A percentile compares a stretch with the other conserved stretches of the same genome.
Conservation (phyloP, 2,888 invertebrate genomes). For the Cremastinae sp. region DNA sequence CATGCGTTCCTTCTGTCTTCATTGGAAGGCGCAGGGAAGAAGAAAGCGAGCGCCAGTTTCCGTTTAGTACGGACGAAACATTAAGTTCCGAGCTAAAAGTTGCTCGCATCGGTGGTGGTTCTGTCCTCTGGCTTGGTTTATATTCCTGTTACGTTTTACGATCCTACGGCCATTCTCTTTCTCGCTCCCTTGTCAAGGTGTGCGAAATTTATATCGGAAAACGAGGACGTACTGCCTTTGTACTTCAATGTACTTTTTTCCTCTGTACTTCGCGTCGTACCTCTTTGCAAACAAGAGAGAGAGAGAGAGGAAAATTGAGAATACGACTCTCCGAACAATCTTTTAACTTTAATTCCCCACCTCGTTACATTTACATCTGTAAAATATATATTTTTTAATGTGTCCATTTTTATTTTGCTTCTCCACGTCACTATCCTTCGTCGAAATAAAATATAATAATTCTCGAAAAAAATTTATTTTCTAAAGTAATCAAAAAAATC, state of each 20-base stretch:
- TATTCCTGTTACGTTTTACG: constrained; percentile 72
- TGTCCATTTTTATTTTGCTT: not conserved
- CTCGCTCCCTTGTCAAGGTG: constrained; percentile 64
- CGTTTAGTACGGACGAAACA: not conserved
- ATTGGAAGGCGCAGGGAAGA: constrained; percentile 51
- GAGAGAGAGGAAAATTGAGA: not conserved
- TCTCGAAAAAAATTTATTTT: no score
- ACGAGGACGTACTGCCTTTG: constrained; percentile 58
- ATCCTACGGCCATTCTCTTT: constrained; percentile 64
- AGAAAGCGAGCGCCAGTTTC: constrained; percentile 21
- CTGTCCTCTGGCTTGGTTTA: constrained; percentile 12
- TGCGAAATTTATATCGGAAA: constrained; percentile 70
- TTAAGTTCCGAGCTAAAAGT: not conserved
- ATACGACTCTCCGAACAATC: constrained; percentile 33
- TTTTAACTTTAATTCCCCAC: constrained; percentile 63
- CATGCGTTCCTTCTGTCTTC: not conserved
- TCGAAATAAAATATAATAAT: no score
- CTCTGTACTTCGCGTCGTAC: constrained; percentile 18
- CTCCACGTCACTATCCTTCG: not conserved
- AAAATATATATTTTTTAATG: constrained; percentile 3
- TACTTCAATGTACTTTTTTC: no score
- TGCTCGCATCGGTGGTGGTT: not conserved
- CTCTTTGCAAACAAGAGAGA: constrained; percentile 2
- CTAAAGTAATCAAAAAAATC: no score
- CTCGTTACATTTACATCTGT: constrained; percentile 60